Conservation (phyloP, 92 coral and sea anemone genomes). For the Montipora capitata region DNA sequence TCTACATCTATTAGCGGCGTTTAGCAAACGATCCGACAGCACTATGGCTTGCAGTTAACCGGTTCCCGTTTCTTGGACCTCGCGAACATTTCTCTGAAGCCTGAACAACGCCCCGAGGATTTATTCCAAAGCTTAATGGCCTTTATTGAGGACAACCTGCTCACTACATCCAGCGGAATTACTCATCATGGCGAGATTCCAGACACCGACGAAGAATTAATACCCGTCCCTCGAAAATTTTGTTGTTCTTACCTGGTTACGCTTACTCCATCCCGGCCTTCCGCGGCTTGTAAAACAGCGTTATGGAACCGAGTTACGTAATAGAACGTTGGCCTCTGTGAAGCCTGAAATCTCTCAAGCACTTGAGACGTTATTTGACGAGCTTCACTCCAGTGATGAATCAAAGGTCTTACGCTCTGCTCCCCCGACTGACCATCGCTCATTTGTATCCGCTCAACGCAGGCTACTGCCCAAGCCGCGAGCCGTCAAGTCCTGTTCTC, state of each 20-base stretch:
- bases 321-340: slow-evolving; percentile 45
- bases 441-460: not conserved
- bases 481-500: slow-evolving; percentile 17
- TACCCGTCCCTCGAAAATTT: slow-evolving; percentile 75
- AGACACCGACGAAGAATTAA: slow-evolving; percentile 39
- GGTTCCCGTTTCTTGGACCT: slow-evolving; percentile 67
- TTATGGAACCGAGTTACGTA: slow-evolving; percentile 69
- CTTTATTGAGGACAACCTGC: slow-evolving; percentile 70
- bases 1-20: slow-evolving; percentile 68
- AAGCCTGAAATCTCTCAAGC: slow-evolving; percentile 60
- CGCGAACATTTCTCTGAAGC: slow-evolving; percentile 35
- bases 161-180: slow-evolving; percentile 46
- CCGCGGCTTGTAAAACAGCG: slow-evolving; percentile 74
- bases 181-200: slow-evolving; percentile 46
- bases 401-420: slow-evolving; percentile 34
- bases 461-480: slow-evolving; percentile 17
- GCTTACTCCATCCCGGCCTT: slow-evolving; percentile 76
- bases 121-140: slow-evolving; percentile 74
- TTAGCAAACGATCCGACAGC: slow-evolving; percentile 51
- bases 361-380: slow-evolving; percentile 31
- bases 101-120: slow-evolving; percentile 64
- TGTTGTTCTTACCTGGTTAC: slow-evolving; percentile 74
- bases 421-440: slow-evolving; percentile 1
- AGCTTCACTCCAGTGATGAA: slow-evolving; percentile 33
- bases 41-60: slow-evolving; percentile 72